Evolutionary conservation across 2,888 invertebrate species (phyloP), one percentile per base, ranked within the genome.

Genomic region (Magallana nippona): DNA sequence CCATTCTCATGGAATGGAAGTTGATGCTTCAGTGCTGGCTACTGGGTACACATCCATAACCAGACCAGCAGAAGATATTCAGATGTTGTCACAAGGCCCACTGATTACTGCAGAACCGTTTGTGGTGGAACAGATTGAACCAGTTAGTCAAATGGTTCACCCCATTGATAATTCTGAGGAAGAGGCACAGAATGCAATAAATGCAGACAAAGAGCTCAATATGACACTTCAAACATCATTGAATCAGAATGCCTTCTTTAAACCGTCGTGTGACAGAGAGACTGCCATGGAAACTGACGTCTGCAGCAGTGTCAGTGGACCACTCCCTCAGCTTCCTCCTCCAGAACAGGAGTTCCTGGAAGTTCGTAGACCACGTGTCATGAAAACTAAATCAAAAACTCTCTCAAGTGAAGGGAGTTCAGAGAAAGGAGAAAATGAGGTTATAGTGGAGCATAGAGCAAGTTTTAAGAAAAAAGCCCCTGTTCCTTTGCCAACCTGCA

Each of bases 101-200:
- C 85, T 86, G 19, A 56, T 90, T 22, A 87, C 87, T 78, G 89
- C 89, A 10, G 88, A 87, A 27, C 87, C 88, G 11, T 87, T 55
- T 62, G 87, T 87, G 15, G 83, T 89, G 8, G 86, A 85, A 80
- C 86, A 86, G 83, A 83, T 87, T 17, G 82, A 85, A n/a, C 83
- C 87, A 1, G 62, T 81, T 2, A 82, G 63, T 78, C 84, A 83
- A 22, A 85, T 85, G 22, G 88, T 87, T 71, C 85, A 88, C 44
- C 85, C 86, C 3, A 84, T 88, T 17, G 90, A 90, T 79, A 88
- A 89, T 85, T 84, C 88, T 57, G 87, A 88, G 55, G 91, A 92
- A 84, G 91, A 89, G 63, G 87, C 89, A 60, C 90, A 92, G 80
- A 92, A 92, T 87, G 91, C 89, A 22, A 85, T 92, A 13, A 91